Percentiles rank a stretch among this genome's conserved stretches.
These are phyloP conservation scores for Amblyjoppa proteus DNA, from an alignment of 2,888 invertebrate genomes.

Conservation along the genomic window DNA sequence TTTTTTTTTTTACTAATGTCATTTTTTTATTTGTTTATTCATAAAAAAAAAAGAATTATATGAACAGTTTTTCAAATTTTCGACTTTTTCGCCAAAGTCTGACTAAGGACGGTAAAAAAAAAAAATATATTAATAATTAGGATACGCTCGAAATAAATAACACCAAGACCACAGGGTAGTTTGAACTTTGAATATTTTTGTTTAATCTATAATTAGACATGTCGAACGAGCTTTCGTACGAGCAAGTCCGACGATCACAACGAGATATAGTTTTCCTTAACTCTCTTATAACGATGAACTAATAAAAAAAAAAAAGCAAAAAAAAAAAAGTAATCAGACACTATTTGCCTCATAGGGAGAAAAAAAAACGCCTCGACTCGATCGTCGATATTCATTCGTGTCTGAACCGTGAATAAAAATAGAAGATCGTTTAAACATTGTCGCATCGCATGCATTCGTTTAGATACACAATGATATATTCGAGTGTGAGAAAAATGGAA, in stretches of 20 bases:
- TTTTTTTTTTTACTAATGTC: neutral
- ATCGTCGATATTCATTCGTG: constrained; percentile 56
- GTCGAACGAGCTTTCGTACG: constrained; percentile 69
- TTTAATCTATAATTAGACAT: constrained; percentile 79
- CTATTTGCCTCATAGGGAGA: constrained; percentile 57
- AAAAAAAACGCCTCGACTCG: constrained; percentile 58
- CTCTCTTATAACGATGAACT: constrained; percentile 76
- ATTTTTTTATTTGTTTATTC: neutral
- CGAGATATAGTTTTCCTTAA: constrained; percentile 79
- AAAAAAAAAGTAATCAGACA: constrained; percentile 40
- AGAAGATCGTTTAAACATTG: constrained; percentile 57
- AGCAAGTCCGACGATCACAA: constrained; percentile 79
- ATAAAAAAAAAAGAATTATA: neutral
- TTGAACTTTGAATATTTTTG: constrained; percentile 76
- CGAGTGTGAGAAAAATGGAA: constrained; percentile 8
- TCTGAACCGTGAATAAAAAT: constrained; percentile 57
- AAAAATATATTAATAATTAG: neutral
- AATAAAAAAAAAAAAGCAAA: constrained; percentile 70
- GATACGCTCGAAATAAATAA: constrained; percentile 33
- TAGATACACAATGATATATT: constrained; percentile 45
- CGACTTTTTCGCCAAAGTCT: neutral
- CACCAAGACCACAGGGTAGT: constrained; percentile 48
- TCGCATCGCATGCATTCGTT: constrained; percentile 31
- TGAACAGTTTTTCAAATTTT: neutral
- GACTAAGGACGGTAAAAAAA: neutral